phyloP scores from a whole-genome alignment of 2,888 invertebrate species.

The Ypsolopha sequella region DNA sequence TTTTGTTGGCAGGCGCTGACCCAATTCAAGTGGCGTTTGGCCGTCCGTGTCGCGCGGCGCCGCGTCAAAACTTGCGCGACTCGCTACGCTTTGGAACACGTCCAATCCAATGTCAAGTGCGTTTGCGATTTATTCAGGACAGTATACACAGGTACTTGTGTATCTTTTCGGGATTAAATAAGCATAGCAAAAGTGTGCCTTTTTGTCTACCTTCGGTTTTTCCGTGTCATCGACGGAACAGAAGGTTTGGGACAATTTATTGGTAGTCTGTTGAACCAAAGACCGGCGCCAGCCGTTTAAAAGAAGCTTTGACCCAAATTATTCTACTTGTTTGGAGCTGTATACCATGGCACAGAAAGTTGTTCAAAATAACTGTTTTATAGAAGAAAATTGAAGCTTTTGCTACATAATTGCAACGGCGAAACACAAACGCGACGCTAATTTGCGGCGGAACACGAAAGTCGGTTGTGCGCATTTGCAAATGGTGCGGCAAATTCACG shows the following conservation, averaged over 20 bases:
- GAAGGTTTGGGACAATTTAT: too few relatives aligned
- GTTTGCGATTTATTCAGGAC: background rate
- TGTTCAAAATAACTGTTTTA: background rate
- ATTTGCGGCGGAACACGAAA: slow-evolving; percentile 41
- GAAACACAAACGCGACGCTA: slow-evolving; percentile 31
- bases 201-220: too few relatives aligned
- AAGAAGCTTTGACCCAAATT: background rate
- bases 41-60: slow-evolving; percentile 30
- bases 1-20: slow-evolving; percentile 65
- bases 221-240: too few relatives aligned
- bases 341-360: background rate
- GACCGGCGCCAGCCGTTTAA: too few relatives aligned
- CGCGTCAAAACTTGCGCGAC: background rate
- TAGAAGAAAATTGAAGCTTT: slow-evolving; percentile 18
- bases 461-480: slow-evolving; percentile 45
- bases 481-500: slow-evolving; percentile 53
- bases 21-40: slow-evolving; percentile 56
- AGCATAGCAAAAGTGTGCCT: too few relatives aligned
- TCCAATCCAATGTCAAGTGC: slow-evolving; percentile 3
- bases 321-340: background rate
- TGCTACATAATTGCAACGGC: slow-evolving; percentile 27
- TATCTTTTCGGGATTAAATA: too few relatives aligned
- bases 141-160: too few relatives aligned
- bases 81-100: background rate
- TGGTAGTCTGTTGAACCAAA: too few relatives aligned